Evolutionary conservation across 2,888 invertebrate species (phyloP).

Genomic region (Disparrhopalites patrizii): DNA sequence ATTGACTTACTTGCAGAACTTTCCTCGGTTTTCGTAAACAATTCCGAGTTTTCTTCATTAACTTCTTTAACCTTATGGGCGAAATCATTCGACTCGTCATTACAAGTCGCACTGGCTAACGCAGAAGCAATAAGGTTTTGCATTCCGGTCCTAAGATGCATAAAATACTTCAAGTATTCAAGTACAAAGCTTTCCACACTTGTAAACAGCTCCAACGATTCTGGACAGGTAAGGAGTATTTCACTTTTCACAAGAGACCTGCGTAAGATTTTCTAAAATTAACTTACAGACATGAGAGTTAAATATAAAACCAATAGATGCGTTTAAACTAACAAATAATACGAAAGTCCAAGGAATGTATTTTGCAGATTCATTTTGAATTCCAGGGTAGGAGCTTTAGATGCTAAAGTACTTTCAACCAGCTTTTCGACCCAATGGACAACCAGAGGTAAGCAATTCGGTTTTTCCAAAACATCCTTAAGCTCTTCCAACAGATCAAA

Average conservation of each 20-base stretch:
- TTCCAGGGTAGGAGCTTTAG: neutral
- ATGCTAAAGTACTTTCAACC: constrained; percentile 1
- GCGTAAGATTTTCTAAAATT: neutral
- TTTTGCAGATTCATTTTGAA: constrained; percentile 14
- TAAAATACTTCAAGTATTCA: constrained; percentile 17
- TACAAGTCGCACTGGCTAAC: neutral
- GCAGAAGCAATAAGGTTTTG: neutral
- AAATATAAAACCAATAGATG: neutral
- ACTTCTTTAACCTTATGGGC: too few relatives aligned
- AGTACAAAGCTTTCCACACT: constrained; percentile 12
- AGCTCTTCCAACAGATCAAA: neutral
- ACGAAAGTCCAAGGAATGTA: constrained; percentile 2
- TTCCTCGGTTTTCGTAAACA: too few relatives aligned
- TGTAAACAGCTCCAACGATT: constrained; percentile 3
- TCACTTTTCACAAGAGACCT: constrained; percentile 15
- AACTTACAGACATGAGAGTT: neutral
- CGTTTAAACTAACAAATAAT: neutral
- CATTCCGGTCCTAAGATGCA: constrained; percentile 9
- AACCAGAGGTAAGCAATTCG: neutral
- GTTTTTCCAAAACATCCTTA: constrained; percentile 1
- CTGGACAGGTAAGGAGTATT: neutral
- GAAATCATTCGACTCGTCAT: neutral
- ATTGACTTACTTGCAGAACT: too few relatives aligned
- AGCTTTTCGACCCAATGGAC: constrained; percentile 4
- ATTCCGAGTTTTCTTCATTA: too few relatives aligned